Evolutionary conservation across 2,888 invertebrate species (phyloP), one percentile per base, ranked within the genome.

Genomic region (Dicyrtomina minuta): DNA sequence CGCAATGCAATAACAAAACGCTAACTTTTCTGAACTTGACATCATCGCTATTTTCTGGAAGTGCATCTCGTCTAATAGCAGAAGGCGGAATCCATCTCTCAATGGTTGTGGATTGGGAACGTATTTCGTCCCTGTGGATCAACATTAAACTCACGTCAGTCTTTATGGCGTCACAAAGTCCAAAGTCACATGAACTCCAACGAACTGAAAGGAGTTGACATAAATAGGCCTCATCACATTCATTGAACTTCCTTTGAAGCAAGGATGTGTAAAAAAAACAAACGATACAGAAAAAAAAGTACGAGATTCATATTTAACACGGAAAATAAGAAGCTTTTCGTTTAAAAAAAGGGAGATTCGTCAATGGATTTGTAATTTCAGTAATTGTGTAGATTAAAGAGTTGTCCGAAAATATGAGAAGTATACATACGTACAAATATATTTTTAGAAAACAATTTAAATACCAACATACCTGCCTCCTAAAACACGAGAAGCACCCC

Each of bases 31-130:
- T 88, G 85, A 92, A 92, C 83, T 91, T 90, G 86, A 87, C 86
- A 88, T 93, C 92, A 87, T 92, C 88, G 85, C 89, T 88, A 84
- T 89, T 90, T 86, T 93, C 93, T 85, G 88, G 89, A 86, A 89
- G 88, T 87, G 89, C 93, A 89, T 94, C 93, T 89, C 93, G 92
- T 87, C 92, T 90, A 87, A 93, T 87, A 84, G 89, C 88, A 85
- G 94, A 94, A 88, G 96, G 95, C 87, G 96, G 96, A 89, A 96
- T 92, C 96, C 96, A 96, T 92, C 95, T 93, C 88, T 89, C 93
- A 88, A 90, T 91, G 86, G 90, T 89, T 85, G 88, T 89, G 87
- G 89, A 83, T 81, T 83, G 89, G 88, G 90, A 88, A 90, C 88
- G 88, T 87, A 85, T 88, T 85, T 87, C 89, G 87, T 90, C 90